These are phyloP conservation scores for Lathamus discolor DNA, from an alignment of 2,113 vertebrate genomes.

Conservation along the genomic window DNA sequence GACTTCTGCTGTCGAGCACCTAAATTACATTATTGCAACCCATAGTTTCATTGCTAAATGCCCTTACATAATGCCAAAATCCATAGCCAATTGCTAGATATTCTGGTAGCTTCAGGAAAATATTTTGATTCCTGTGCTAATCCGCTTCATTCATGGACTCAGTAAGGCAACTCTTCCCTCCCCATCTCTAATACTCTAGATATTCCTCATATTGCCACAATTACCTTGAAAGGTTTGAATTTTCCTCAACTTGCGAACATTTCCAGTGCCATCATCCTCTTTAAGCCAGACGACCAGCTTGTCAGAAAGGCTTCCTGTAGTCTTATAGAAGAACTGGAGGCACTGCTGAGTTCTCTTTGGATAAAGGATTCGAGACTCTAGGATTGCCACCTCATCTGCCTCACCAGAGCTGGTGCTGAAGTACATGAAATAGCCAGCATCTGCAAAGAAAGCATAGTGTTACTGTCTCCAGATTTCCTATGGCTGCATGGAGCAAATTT, in stretches of 20 bases:
- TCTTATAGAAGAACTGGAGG: constrained; percentile 92
- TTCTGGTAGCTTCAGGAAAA: neutral
- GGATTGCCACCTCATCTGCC: constrained; percentile 75
- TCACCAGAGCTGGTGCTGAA: constrained; percentile 75
- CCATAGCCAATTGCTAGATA: neutral
- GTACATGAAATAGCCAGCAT: constrained; percentile 85
- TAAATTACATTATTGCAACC: neutral
- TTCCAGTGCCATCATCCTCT: constrained; percentile 84
- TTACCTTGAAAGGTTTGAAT: constrained; percentile 83
- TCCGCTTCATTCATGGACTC: neutral
- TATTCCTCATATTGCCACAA: neutral
- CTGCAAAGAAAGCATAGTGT: constrained; percentile 55
- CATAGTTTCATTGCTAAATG: neutral
- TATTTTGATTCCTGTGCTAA: neutral
- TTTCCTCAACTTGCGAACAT: constrained; percentile 79
- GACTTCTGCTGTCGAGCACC: neutral
- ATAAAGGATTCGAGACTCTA: constrained; percentile 89
- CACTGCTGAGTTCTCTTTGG: constrained; percentile 87
- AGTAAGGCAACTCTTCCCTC: neutral
- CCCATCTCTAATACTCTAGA: neutral
- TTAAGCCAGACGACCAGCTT: constrained; percentile 84
- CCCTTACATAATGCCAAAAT: neutral
- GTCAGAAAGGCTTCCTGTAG: constrained; percentile 81
- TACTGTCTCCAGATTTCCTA: neutral
- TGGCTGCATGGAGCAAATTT: neutral